Base-by-base conservation (phyloP, 2,888 invertebrate genomes). In the Cristatella mucedo region DNA sequence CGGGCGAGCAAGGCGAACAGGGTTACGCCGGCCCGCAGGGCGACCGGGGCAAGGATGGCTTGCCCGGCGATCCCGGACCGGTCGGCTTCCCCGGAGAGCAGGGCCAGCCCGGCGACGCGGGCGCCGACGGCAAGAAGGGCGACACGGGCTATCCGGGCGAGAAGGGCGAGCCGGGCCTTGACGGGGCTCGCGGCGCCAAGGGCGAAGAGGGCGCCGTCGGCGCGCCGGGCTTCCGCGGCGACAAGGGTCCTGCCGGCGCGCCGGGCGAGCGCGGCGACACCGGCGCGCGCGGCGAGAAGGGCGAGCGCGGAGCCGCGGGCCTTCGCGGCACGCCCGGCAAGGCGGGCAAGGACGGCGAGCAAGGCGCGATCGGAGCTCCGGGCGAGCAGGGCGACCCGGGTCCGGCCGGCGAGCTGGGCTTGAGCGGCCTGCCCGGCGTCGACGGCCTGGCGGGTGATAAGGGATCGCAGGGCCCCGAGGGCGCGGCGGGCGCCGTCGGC, bases 1-100 rank as follows among this genome's bases (percentile, higher is more conserved):
- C n/a, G 16, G 45, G 45, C 6, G 20, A 9, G n/a, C 3, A 15
- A 13, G 45, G 45, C n/a, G n/a, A n/a, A n/a, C n/a, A n/a, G n/a
- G n/a, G n/a, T n/a, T n/a, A n/a, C n/a, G n/a, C n/a, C n/a, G n/a
- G n/a, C n/a, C n/a, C n/a, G n/a, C n/a, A n/a, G n/a, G n/a, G n/a
- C n/a, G n/a, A n/a, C n/a, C n/a, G n/a, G n/a, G n/a, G n/a, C n/a
- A n/a, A n/a, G n/a, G n/a, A n/a, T n/a, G n/a, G n/a, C n/a, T n/a
- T n/a, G n/a, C n/a, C n/a, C n/a, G n/a, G n/a, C n/a, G n/a, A n/a
- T n/a, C n/a, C n/a, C n/a, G n/a, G n/a, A n/a, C n/a, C n/a, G n/a
- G n/a, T n/a, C n/a, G n/a, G n/a, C n/a, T n/a, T n/a, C n/a, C n/a
- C n/a, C n/a, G n/a, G n/a, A n/a, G n/a, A n/a, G n/a, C n/a, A n/a